Percentiles rank a stretch among this genome's conserved stretches.
phyloP scores from a whole-genome alignment of 2,797 vertebrate species.

The Aldrovandia affinis region DNA sequence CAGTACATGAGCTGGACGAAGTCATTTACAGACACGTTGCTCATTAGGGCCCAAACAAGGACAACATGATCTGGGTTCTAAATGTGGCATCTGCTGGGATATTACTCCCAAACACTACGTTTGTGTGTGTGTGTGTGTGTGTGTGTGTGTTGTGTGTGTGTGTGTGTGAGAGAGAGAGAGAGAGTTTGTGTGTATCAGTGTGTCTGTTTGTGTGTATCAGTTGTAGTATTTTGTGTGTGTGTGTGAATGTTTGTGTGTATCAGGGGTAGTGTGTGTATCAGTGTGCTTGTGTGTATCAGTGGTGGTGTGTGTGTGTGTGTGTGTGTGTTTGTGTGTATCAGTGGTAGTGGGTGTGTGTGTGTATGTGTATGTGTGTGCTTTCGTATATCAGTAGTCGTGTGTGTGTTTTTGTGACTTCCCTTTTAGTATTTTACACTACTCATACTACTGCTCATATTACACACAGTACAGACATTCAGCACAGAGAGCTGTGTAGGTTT shows the following conservation, averaged over 20 bases:
- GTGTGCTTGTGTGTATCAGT: too few species aligned
- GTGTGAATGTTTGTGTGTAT: too few species aligned
- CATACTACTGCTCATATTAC: neutral
- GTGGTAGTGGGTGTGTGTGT: too few species aligned
- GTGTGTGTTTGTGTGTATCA: too few species aligned
- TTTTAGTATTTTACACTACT: neutral
- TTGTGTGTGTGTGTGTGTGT: slow-evolving; percentile 12
- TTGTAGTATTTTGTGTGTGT: too few species aligned
- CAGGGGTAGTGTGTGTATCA: too few species aligned
- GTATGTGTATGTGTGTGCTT: too few species aligned
- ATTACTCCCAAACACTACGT: slow-evolving; percentile 14
- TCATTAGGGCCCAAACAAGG: slow-evolving; percentile 33
- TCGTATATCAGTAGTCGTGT: too few species aligned
- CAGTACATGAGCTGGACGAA: slow-evolving; percentile 45
- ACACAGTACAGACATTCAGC: neutral
- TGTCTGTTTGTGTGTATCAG: neutral
- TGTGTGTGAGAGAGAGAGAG: neutral
- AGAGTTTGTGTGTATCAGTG: neutral
- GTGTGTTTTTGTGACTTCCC: too few species aligned
- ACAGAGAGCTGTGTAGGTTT: too few species aligned
- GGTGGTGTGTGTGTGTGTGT: too few species aligned
- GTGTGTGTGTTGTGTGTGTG: neutral
- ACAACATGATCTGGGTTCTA: slow-evolving; percentile 28
- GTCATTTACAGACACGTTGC: slow-evolving; percentile 23
- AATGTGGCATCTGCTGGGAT: slow-evolving; percentile 30